phyloP scores from a whole-genome alignment of 2,797 vertebrate genomes.

The Myiothlypis coronata region DNA sequence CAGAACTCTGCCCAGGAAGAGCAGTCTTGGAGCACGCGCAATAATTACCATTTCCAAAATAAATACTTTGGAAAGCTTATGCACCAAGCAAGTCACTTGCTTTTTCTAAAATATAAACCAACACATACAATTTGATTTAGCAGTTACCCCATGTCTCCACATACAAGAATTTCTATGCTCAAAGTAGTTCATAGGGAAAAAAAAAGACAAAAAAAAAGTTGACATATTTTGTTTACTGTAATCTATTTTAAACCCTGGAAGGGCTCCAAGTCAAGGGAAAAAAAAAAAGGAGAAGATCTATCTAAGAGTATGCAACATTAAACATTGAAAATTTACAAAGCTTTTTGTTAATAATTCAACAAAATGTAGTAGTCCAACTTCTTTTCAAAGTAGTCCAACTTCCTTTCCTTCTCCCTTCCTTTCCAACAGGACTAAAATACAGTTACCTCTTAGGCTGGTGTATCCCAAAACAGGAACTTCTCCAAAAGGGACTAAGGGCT shows the following conservation, averaged over 20 bases:
- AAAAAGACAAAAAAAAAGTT: rapidly evolving
- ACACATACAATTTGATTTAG: background rate
- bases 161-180: background rate
- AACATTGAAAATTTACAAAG: background rate
- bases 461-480: background rate
- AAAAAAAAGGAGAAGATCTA: background rate
- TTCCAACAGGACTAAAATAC: background rate
- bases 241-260: background rate
- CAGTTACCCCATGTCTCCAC: background rate
- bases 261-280: background rate
- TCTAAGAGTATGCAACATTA: background rate
- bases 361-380: background rate
- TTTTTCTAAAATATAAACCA: background rate
- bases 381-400: background rate
- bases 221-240: background rate
- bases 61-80: background rate
- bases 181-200: background rate
- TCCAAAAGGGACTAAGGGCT: background rate
- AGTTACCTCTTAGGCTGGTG: background rate
- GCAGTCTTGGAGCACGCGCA: background rate
- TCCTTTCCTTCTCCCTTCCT: background rate
- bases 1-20: background rate
- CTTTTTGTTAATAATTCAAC: background rate
- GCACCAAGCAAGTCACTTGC: background rate
- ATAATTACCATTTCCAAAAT: background rate